Percentiles rank a stretch among this genome's conserved stretches.
Evolutionary conservation across 64 coral and sea anemone genomes (phyloP).

Genomic region (Pocillopora verrucosa): DNA sequence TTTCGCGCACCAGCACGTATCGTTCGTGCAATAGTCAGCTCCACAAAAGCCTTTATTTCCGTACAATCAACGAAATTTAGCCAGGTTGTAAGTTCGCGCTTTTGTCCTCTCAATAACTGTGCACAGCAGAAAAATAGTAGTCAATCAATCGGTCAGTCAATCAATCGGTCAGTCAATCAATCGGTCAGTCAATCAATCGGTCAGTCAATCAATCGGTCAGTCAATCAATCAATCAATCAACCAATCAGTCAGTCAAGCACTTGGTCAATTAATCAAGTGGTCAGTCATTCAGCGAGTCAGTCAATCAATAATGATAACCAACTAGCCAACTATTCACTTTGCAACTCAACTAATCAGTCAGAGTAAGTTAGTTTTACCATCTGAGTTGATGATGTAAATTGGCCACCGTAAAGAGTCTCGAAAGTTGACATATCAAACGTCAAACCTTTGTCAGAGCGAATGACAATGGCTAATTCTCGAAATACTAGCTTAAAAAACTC

Average conservation of each 20-base stretch:
- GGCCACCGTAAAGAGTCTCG: too few species aligned
- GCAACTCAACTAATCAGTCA: too few species aligned
- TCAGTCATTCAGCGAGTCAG: not conserved
- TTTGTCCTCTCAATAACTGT: slow-evolving; percentile 46
- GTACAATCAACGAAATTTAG: slow-evolving; percentile 88
- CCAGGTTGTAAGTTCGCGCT: slow-evolving; percentile 64
- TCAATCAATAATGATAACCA: not conserved
- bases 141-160: too few species aligned
- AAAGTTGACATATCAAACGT: too few species aligned
- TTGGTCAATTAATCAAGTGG: not conserved
- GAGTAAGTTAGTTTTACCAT: too few species aligned
- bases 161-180: not conserved
- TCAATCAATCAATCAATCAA: not conserved
- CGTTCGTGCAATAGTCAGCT: slow-evolving; percentile 67
- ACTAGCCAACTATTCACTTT: not conserved
- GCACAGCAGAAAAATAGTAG: not conserved
- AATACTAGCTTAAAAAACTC: too few species aligned
- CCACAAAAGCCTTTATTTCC: slow-evolving; percentile 98
- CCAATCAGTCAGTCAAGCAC: not conserved
- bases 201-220: too few species aligned
- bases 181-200: too few species aligned
- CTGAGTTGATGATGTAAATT: too few species aligned
- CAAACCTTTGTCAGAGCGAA: too few species aligned
- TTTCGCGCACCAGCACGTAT: slow-evolving; percentile 85
- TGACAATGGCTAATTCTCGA: too few species aligned